phyloP scores from a whole-genome alignment of 2,113 vertebrate genomes.

The Tragelaphus imberbis region DNA sequence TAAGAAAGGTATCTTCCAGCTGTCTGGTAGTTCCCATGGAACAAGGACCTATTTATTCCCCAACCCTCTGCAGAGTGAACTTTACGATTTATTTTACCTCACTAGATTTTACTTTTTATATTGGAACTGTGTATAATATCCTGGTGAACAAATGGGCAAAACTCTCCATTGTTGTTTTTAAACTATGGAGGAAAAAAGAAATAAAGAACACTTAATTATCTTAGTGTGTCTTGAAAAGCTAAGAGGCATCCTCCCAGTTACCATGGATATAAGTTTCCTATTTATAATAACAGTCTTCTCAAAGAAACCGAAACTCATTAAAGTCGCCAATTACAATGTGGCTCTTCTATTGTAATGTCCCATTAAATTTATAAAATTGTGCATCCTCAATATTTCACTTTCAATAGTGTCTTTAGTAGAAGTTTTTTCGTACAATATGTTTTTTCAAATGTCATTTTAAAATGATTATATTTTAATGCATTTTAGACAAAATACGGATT shows the following conservation, averaged over 20 bases:
- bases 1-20: neutral
- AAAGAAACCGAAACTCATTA: slow-evolving; percentile 45
- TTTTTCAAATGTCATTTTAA: slow-evolving; percentile 62
- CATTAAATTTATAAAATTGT: slow-evolving; percentile 34
- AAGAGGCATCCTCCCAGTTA: slow-evolving; percentile 28
- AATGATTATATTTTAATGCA: slow-evolving; percentile 51
- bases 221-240: slow-evolving; percentile 35
- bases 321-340: slow-evolving; percentile 29
- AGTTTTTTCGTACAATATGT: slow-evolving; percentile 36
- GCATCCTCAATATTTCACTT: slow-evolving; percentile 31
- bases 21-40: neutral
- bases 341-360: neutral
- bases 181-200: neutral
- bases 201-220: slow-evolving; percentile 44
- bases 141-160: slow-evolving; percentile 25
- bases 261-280: slow-evolving; percentile 32
- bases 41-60: neutral
- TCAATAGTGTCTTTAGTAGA: slow-evolving; percentile 39
- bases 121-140: neutral
- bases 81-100: neutral
- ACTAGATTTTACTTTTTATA: slow-evolving; percentile 14
- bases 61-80: neutral
- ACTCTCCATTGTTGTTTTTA: neutral
- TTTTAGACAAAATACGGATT: slow-evolving; percentile 57
- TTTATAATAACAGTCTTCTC: slow-evolving; percentile 45